Evolutionary conservation across 2,113 vertebrate genomes (phyloP).

Genomic region (Ornithorhynchus anatinus): DNA sequence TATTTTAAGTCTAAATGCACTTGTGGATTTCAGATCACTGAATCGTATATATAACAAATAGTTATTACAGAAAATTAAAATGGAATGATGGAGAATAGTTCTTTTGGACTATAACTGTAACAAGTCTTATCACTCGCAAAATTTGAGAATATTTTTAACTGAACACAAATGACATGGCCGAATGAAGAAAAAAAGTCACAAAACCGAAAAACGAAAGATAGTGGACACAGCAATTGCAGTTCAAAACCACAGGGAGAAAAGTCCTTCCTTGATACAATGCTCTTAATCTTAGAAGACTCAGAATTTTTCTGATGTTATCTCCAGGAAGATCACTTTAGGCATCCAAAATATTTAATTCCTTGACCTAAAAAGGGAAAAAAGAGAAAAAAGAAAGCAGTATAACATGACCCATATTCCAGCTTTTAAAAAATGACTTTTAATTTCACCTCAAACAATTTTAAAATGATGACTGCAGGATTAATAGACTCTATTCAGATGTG

Average conservation of each 20-base stretch:
- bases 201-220: neutral
- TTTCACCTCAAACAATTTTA: neutral
- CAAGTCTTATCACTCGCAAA: no score
- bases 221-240: neutral
- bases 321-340: neutral
- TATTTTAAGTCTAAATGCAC: no score
- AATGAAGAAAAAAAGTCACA: neutral
- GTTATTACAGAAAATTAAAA: no score
- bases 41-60: no score
- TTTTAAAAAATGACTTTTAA: neutral
- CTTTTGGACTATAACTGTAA: no score
- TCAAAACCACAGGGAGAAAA: neutral
- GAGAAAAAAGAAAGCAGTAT: neutral
- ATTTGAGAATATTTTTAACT: no score
- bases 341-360: neutral
- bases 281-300: neutral
- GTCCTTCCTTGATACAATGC: neutral
- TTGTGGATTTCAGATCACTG: no score
- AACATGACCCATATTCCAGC: no score
- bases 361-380: neutral
- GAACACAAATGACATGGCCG: neutral
- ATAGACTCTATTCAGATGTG: neutral
- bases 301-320: neutral
- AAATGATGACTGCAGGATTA: conserved; percentile 4
- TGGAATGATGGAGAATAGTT: no score